Conservation (phyloP, 1,140 invertebrate species). For the Trypoxylus dichotomus region DNA sequence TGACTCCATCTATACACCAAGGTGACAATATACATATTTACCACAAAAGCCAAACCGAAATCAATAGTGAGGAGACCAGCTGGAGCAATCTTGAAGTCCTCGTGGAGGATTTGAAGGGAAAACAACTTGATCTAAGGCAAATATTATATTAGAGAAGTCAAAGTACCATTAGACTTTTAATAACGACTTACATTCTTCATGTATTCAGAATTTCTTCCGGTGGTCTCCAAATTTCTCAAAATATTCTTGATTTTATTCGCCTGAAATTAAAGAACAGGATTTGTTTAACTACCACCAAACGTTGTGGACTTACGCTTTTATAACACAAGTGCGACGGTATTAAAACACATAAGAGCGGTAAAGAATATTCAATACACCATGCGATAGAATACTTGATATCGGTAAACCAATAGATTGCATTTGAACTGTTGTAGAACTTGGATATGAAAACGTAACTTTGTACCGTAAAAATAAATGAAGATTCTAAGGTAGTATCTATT, state of each 20-base stretch:
- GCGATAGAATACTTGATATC: background rate
- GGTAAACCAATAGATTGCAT: background rate
- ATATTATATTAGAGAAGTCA: background rate
- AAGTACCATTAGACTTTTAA: no score
- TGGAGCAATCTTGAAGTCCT: slow-evolving; percentile 22
- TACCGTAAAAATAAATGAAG: background rate
- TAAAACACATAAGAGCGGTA: background rate
- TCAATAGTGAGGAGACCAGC: background rate
- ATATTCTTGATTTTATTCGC: background rate
- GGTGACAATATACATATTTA: no score
- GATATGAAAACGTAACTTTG: background rate
- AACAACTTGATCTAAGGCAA: background rate
- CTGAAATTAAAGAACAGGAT: background rate
- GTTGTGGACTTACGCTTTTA: background rate
- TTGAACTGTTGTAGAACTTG: background rate
- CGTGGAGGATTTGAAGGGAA: slow-evolving; percentile 4
- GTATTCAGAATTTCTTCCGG: background rate
- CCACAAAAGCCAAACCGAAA: background rate
- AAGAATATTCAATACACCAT: background rate
- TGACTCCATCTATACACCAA: no score
- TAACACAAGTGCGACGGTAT: background rate
- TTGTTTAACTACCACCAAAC: no score
- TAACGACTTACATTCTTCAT: background rate
- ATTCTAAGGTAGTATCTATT: background rate
- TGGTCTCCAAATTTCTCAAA: background rate